Base-by-base conservation (phyloP, 2,888 invertebrate genomes). In the Cyclophora albipunctata region DNA sequence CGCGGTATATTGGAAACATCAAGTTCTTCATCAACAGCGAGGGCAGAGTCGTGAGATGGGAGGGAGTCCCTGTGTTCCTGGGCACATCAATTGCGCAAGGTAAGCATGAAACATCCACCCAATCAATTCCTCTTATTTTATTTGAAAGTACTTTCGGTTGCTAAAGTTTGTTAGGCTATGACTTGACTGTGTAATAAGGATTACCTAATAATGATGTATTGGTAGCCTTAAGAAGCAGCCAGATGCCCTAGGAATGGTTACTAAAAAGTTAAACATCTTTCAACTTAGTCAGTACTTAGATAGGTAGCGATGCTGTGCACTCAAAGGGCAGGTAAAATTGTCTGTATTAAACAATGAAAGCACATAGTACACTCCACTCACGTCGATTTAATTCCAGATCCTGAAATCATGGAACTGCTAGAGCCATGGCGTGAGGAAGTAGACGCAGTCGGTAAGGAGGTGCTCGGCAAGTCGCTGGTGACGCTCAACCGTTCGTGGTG, bases 1-100 rank as follows among this genome's bases (percentile, higher is more conserved):
- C 93, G 1, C 92, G 92, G 67, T 97, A 96, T 73, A 81, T 97
- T 42, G 96, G 96, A 6, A 91, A 93, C 70, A 86, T 97, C 47
- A 91, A 92, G 34, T 89, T 96, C 1, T 90, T 78, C 61, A 94
- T 96, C 68, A 91, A 96, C 73, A 82, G 90, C 0, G 67, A 86
- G 0, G 96, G 96, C 3, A 90, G 92, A 54, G 81, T 95, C 1
- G 75, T 84, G 4, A 66, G 78, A 5, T 95, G 92, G 90, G 84
- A 89, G n/a, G 96, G 96, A 1, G 90, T 91, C 50, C 95, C 95
- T 0, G 91, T 95, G 53, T 93, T 91, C 60, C 75, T 95, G 66
- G 91, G 91, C 41, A 69, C 78, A 0, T 87, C 89, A 44, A 88
- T 94, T n/a, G 78, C 90, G 6, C 87, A 92, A 90, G 94, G 95